phyloP scores from a whole-genome alignment of 2,113 vertebrate genomes.

The Cephalopterus ornatus region DNA sequence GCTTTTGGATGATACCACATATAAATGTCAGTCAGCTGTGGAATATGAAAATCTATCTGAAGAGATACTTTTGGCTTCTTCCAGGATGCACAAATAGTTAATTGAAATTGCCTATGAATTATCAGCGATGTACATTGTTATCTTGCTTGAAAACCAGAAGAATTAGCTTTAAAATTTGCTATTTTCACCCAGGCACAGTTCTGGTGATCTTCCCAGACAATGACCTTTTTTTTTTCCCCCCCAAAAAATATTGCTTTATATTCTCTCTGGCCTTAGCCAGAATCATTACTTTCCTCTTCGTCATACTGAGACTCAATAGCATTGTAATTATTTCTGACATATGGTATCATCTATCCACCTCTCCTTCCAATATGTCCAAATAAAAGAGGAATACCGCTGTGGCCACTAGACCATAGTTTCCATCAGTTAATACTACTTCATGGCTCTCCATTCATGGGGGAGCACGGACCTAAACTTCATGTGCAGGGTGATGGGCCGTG shows the following conservation, averaged over 20 bases:
- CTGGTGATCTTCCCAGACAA: slow-evolving; percentile 24
- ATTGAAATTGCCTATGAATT: not conserved
- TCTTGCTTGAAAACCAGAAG: not conserved
- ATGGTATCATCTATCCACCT: slow-evolving; percentile 45
- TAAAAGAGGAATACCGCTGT: not conserved
- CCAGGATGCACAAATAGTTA: not conserved
- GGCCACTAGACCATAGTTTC: not conserved
- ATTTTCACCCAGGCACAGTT: not conserved
- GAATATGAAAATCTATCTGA: not conserved
- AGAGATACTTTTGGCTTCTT: not conserved
- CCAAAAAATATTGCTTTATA: not conserved
- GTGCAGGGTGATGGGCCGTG: not conserved
- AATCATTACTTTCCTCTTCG: slow-evolving; percentile 44
- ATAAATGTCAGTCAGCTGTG: not conserved
- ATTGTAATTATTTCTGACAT: slow-evolving; percentile 62
- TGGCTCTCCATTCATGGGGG: not conserved
- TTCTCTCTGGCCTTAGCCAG: slow-evolving; percentile 31
- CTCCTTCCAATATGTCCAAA: slow-evolving; percentile 25
- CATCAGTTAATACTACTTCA: not conserved
- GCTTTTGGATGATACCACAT: not conserved
- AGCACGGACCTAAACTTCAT: not conserved
- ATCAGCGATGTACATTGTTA: accelerated
- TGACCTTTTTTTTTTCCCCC: not conserved
- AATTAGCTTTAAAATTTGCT: not conserved
- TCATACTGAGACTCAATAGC: slow-evolving; percentile 32